Evolutionary conservation across 2,797 vertebrate species (phyloP).

Genomic region (Chrosomus eos): DNA sequence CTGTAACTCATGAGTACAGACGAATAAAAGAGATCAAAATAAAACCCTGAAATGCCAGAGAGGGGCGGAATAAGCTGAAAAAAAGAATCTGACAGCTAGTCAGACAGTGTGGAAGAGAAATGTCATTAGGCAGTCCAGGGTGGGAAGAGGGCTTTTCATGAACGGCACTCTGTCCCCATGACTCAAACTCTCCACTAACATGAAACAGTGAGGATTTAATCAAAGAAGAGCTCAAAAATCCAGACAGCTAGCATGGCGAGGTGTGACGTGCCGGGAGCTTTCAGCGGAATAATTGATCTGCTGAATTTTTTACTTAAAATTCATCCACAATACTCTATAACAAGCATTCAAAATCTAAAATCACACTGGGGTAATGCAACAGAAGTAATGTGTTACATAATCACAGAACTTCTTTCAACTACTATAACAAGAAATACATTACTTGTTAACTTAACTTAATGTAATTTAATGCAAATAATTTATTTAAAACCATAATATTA

Average conservation of each 20-base stretch:
- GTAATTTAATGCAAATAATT: neutral
- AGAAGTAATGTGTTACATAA: neutral
- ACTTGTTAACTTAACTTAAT: neutral
- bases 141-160: slow-evolving; percentile 51
- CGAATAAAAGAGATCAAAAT: slow-evolving; percentile 47
- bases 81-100: slow-evolving; percentile 34
- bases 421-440: neutral
- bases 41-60: slow-evolving; percentile 43
- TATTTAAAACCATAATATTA: neutral
- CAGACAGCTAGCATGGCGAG: slow-evolving; percentile 47
- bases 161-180: slow-evolving; percentile 37
- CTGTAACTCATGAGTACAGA: slow-evolving; percentile 9
- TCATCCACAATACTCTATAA: slow-evolving; percentile 21
- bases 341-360: slow-evolving; percentile 9
- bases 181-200: slow-evolving; percentile 53
- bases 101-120: slow-evolving; percentile 51
- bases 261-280: slow-evolving; percentile 42
- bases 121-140: slow-evolving; percentile 52
- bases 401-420: neutral
- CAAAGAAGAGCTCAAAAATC: slow-evolving; percentile 50
- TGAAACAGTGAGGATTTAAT: slow-evolving; percentile 54
- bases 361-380: neutral
- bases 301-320: slow-evolving; percentile 44
- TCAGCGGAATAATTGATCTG: slow-evolving; percentile 42
- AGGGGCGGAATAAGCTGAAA: slow-evolving; percentile 43